Evolutionary conservation across 2,113 vertebrate genomes (phyloP).

Genomic region (Sigmodon hispidus): DNA sequence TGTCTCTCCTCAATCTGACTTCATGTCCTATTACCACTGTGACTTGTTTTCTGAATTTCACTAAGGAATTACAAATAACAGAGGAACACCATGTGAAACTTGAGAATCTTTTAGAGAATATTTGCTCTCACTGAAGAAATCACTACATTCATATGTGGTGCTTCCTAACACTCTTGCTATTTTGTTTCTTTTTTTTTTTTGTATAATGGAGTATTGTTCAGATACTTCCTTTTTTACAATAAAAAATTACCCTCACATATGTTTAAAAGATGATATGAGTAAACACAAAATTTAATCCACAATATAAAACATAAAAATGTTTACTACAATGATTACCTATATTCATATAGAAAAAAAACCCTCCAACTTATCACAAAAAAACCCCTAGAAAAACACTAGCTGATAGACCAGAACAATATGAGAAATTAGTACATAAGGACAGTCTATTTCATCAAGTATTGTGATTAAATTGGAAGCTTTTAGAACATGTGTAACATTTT

Average conservation of each 20-base stretch:
- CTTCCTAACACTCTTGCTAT: not conserved
- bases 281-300: not conserved
- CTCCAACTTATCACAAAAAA: not conserved
- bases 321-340: not conserved
- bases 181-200: not conserved
- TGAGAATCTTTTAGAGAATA: not conserved
- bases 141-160: not conserved
- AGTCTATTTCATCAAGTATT: not conserved
- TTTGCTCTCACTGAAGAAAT: not conserved
- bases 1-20: not conserved
- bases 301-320: not conserved
- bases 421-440: not conserved
- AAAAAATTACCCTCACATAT: not conserved
- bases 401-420: not conserved
- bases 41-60: not conserved
- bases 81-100: not conserved
- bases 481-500: not conserved
- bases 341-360: not conserved
- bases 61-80: not conserved
- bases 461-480: not conserved
- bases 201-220: not conserved
- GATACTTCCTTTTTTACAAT: not conserved
- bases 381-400: not conserved
- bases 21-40: too few species aligned
- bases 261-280: not conserved